Base-by-base conservation (phyloP, 2,113 vertebrate genomes). In the Vanacampus margaritifer region DNA sequence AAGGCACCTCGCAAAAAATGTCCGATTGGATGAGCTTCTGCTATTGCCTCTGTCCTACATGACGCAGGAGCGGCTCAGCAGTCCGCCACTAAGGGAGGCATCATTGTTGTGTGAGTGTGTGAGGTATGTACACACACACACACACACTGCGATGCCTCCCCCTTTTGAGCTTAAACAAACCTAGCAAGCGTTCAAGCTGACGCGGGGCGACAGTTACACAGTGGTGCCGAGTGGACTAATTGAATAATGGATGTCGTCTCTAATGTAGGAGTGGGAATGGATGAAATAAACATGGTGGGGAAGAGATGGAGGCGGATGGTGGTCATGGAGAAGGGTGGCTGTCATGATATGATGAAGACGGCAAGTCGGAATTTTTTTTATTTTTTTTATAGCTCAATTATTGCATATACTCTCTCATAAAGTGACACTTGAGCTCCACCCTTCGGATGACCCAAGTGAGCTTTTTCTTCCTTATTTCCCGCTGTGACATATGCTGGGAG, bases 201-300 rank as follows among this genome's bases (percentile, higher is more conserved):
- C 84, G n/a, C 71, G 61, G 79, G 80, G 79, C 76, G 89, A 89
- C 87, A 89, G 88, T 79, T 83, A 83, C 82, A 80, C 88, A 71
- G 84, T 76, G 64, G 79, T 84, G 84, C 86, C 85, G 82, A 87
- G 72, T 77, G 81, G 79, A 83, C 81, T 76, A 75, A 87, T 85
- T 90, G 73, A 90, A 90, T 90, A 90, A 89, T 89, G 83, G 79
- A 89, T 90, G 85, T 43, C 1, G 41, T 77, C 81, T 83, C 83
- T 85, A 87, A 88, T 87, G 86, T 86, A 76, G 72, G 73, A 83
- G 85, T 83, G 83, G 84, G 80, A 80, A 68, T 73, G 80, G 83
- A 87, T 88, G 72, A 90, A 88, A 87, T 88, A 88, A 88, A 87
- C 85, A 90, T 88, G 86, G 59, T 65, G 69, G 70, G 70, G 71